A percentile compares a stretch with the other conserved stretches of the same genome.
These are phyloP conservation scores for Stichodactyla mertensii DNA, from an alignment of 64 coral and sea anemone species.

Conservation along the genomic window DNA sequence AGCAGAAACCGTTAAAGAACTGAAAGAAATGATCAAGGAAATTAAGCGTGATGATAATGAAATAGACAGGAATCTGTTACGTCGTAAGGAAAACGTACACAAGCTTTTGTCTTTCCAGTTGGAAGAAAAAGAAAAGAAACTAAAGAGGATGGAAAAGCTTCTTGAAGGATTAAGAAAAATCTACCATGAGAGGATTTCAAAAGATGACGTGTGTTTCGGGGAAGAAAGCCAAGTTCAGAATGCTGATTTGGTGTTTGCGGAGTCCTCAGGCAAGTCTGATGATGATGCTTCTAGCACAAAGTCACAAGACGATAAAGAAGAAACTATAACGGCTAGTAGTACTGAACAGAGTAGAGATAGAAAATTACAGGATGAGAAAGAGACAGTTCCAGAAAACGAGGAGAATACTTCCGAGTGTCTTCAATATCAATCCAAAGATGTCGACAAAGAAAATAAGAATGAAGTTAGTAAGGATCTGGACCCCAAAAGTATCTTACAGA, in stretches of 20 bases:
- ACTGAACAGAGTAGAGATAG: background rate
- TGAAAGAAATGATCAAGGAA: background rate
- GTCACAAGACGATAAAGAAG: background rate
- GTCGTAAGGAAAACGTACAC: background rate
- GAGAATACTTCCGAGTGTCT: constrained; percentile 9
- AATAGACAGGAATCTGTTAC: background rate
- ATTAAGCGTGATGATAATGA: background rate
- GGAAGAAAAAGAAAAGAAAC: constrained; percentile 54
- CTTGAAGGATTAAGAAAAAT: constrained; percentile 16
- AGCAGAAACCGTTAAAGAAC: background rate
- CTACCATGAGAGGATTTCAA: background rate
- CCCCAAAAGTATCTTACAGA: background rate
- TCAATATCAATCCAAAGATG: background rate
- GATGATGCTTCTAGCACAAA: background rate
- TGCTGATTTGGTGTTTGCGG: background rate
- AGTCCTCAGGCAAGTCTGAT: background rate
- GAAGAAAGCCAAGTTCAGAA: background rate
- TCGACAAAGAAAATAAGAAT: background rate
- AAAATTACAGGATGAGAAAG: constrained; percentile 27
- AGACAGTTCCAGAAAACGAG: constrained; percentile 8
- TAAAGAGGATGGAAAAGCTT: constrained; percentile 29
- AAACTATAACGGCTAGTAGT: background rate
- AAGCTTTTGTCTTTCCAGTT: constrained; percentile 28
- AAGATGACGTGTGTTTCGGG: background rate
- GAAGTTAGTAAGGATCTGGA: background rate